Base-by-base conservation (phyloP, 2,797 vertebrate genomes). In the Anomalospiza imberbis region DNA sequence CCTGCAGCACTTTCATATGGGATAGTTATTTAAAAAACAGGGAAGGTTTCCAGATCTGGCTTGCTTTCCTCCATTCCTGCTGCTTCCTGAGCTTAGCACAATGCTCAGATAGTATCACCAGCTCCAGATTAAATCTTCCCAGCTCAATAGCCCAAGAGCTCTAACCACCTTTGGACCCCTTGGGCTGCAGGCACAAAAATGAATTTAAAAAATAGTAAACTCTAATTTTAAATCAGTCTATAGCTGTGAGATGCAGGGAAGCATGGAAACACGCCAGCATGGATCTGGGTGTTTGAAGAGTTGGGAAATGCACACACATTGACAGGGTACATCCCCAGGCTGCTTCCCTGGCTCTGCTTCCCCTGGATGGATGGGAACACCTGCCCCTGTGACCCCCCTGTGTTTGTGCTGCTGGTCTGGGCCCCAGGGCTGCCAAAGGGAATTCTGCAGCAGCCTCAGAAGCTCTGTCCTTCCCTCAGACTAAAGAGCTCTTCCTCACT, bases 361-460 rank as follows among this genome's bases (percentile, higher is more conserved):
- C 15, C 17, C 2, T 7, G 47, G 26, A 34, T 57, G 60, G 7
- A 9, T 7, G 4, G 65, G 22, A 72, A 1, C 87, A 18, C 14
- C 58, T 45, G 21, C 47, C 54, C 31, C 62, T 0, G 1, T 5
- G 26, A 25, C 7, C 38, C 0, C 0, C 6, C 2, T 8, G 32
- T 36, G 11, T 73, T 29, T 4, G 2, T 55, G 5, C 20, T 2
- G 5, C 82, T 51, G 71, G 2, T 36, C 74, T 61, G 45, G 44
- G 36, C 32, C 45, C 58, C 0, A 1, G 10, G 25, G 40, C 78
- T 66, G 15, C 58, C 7, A 5, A 11, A 85, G 47, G 51, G 51
- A 82, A 58, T 45, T 70, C 54, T 55, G 9, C 44, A 53, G 11
- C 32, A 63, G 68, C 68, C 31, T 11, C 5, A 0, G 10, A 13